A percentile compares a stretch with the other conserved stretches of the same genome.
Evolutionary conservation across 2,888 invertebrate species (phyloP).

Genomic region (Philereme vetulata): DNA sequence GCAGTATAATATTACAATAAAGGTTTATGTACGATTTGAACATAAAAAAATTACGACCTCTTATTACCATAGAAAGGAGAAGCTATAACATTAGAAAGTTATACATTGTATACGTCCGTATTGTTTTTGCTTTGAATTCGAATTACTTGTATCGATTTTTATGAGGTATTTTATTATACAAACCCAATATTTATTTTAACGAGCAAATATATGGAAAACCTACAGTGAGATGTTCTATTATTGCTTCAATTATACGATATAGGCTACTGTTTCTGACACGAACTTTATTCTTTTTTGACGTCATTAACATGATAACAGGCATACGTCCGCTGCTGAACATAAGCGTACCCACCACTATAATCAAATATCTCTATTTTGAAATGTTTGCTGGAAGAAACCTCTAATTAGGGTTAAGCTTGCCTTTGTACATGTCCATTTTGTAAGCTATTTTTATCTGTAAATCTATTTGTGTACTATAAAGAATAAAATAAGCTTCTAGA

Average conservation of each 20-base stretch:
- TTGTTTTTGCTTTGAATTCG: slow-evolving; percentile 62
- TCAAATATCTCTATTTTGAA: too few relatives aligned
- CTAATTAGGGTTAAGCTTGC: too few relatives aligned
- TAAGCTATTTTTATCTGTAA: too few relatives aligned
- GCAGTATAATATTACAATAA: slow-evolving; percentile 49
- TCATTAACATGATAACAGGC: too few relatives aligned
- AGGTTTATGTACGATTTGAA: slow-evolving; percentile 50
- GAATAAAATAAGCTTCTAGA: too few relatives aligned
- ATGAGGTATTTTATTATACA: slow-evolving; percentile 47
- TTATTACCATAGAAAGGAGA: slow-evolving; percentile 67
- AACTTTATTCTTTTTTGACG: not conserved
- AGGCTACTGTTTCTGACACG: slow-evolving; percentile 9
- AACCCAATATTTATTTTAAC: slow-evolving; percentile 36
- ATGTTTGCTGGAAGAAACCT: too few relatives aligned
- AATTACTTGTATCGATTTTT: slow-evolving; percentile 51
- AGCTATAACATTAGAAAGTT: slow-evolving; percentile 59
- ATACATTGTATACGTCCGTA: slow-evolving; percentile 54
- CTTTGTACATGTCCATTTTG: too few relatives aligned
- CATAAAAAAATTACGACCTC: slow-evolving; percentile 63
- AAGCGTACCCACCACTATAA: too few relatives aligned
- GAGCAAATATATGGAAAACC: slow-evolving; percentile 32
- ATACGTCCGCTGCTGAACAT: too few relatives aligned
- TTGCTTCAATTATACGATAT: slow-evolving; percentile 12
- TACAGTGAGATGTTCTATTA: slow-evolving; percentile 26
- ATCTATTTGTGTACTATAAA: too few relatives aligned